Base-by-base conservation (phyloP, 2,113 vertebrate species). In the Neolamprologus cancellatus region DNA sequence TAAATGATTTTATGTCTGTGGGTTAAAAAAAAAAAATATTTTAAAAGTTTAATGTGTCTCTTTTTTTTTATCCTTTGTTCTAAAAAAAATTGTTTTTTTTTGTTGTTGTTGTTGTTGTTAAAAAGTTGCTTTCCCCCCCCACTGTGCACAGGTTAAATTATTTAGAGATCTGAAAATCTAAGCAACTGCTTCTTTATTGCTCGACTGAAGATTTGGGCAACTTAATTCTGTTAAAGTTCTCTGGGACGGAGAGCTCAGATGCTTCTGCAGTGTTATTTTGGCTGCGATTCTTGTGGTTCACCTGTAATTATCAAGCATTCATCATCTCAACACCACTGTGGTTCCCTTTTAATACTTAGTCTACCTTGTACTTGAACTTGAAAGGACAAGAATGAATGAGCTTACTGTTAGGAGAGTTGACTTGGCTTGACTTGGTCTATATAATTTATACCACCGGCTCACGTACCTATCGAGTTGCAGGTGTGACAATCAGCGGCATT, bases 341-440 rank as follows among this genome's bases (percentile, higher is more conserved):
- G 92, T 88, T 94, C 79, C 91, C 89, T 93, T 94, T 92, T 94
- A 94, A 94, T 93, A 92, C 92, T 94, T 93, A 91, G 87, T 90
- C 91, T 89, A 84, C 93, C 93, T 94, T 91, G 93, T 93, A 95
- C 91, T 94, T 95, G 93, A 94, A 95, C 93, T 94, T 95, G 93
- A 94, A 95, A 95, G 93, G 91, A 78, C 88, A 88, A 93, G 94
- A 93, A 94, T 96, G 95, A 96, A 95, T 96, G 93, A 94, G 93
- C 86, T 86, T 85, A 95, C 91, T 96, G 95, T 95, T 94, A 88
- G 84, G 71, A 87, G 87, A 84, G 87, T 84, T 84, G 84, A 90
- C 93, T 93, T 88, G 91, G 89, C 91, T 85, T 88, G 91, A 89
- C 91, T 85, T 55, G 80, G 46, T 92, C 94, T 88, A 80, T 94